Evolutionary conservation across 2,888 invertebrate species (phyloP).

Genomic region (Eupeodes latifasciatus): DNA sequence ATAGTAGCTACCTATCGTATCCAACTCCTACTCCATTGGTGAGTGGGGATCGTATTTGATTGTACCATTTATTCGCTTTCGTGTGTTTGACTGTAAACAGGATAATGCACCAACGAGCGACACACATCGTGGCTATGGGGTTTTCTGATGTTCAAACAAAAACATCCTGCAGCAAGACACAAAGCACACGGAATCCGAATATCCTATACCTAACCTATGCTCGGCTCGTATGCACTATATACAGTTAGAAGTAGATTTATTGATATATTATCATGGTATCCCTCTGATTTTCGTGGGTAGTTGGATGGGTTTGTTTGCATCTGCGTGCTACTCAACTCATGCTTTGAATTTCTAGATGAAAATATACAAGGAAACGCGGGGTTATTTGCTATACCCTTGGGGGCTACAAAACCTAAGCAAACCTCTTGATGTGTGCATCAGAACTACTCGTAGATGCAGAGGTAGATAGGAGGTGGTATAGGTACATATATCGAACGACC

Average conservation of each 20-base stretch:
- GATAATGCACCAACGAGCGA: constrained; percentile 57
- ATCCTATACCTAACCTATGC: no score
- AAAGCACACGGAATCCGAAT: constrained; percentile 12
- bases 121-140: constrained; percentile 45
- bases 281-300: constrained; percentile 46
- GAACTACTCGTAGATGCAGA: no score
- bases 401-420: constrained; percentile 23
- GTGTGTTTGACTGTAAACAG: constrained; percentile 71
- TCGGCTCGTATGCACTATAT: no score
- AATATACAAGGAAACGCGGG: constrained; percentile 15
- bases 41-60: constrained; percentile 42
- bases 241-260: constrained; percentile 26
- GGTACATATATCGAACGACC: constrained; percentile 48
- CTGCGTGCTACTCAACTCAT: constrained; percentile 21
- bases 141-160: constrained; percentile 57
- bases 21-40: not conserved
- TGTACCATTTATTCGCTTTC: constrained; percentile 65
- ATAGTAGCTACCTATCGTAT: not conserved
- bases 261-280: constrained; percentile 60
- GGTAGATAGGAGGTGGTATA: no score
- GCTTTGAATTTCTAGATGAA: not conserved
- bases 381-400: constrained; percentile 58
- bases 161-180: constrained; percentile 51
- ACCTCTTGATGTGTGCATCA: constrained; percentile 47
- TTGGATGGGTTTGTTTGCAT: constrained; percentile 54